These are phyloP conservation scores for Teinopalpus imperialis DNA, from an alignment of 2,888 invertebrate species.

Conservation along the genomic window DNA sequence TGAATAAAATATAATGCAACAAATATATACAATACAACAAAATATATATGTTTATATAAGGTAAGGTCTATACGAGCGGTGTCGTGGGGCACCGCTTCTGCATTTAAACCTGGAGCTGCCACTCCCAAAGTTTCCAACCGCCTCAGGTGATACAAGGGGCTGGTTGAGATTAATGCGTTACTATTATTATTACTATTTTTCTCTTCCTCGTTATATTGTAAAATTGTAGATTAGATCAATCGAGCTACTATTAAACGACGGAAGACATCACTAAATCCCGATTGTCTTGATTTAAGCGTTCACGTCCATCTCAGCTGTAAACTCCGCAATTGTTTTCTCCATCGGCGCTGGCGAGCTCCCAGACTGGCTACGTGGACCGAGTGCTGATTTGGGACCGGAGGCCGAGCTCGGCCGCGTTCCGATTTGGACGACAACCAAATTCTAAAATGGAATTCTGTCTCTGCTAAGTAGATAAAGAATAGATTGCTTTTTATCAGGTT, in stretches of 20 bases:
- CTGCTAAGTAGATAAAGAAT: slow-evolving; percentile 17
- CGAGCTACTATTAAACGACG: not conserved
- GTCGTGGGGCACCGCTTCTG: too few species aligned
- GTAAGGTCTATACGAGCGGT: too few species aligned
- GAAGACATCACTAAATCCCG: slow-evolving; percentile 3
- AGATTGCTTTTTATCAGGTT: slow-evolving; percentile 3
- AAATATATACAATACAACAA: too few species aligned
- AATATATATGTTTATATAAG: too few species aligned
- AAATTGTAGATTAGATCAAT: slow-evolving; percentile 1
- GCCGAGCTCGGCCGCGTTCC: slow-evolving; percentile 1
- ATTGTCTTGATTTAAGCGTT: slow-evolving; percentile 13
- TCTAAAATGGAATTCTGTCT: slow-evolving; percentile 20
- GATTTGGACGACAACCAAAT: slow-evolving; percentile 24
- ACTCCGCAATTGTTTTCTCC: slow-evolving; percentile 34
- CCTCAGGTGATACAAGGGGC: too few species aligned
- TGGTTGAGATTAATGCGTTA: too few species aligned
- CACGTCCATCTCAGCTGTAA: slow-evolving; percentile 21
- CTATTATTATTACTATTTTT: too few species aligned
- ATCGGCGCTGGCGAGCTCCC: slow-evolving; percentile 32
- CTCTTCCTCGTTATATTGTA: too few species aligned
- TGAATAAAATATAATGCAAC: too few species aligned
- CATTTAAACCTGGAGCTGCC: too few species aligned
- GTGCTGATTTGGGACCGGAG: slow-evolving; percentile 24
- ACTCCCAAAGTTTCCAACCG: too few species aligned
- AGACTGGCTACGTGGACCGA: slow-evolving; percentile 32